Evolutionary conservation across 1,140 invertebrate species (phyloP).

Genomic region (Eurosta solidaginis): DNA sequence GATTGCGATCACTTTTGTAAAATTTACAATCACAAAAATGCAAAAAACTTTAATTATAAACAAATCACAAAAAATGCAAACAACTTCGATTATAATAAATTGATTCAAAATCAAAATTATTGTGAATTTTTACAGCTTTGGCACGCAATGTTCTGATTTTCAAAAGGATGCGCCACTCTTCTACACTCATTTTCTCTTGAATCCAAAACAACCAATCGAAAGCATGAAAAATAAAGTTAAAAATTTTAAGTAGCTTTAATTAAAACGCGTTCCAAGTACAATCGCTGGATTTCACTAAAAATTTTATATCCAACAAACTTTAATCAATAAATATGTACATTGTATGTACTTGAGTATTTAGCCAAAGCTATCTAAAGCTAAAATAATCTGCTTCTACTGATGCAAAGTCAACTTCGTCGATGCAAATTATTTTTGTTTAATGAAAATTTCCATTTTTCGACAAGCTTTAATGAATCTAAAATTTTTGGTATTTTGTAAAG

Average conservation of each 20-base stretch:
- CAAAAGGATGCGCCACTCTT: too few relatives aligned
- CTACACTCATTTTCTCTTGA: too few relatives aligned
- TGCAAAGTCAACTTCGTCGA: not conserved
- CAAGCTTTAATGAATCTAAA: not conserved
- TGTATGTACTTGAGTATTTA: not conserved
- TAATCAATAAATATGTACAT: too few relatives aligned
- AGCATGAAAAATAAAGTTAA: not conserved
- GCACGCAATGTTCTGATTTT: too few relatives aligned
- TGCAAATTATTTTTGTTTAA: not conserved
- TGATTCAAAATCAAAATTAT: too few relatives aligned
- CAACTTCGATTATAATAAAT: too few relatives aligned
- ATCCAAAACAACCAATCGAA: too few relatives aligned
- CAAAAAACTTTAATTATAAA: too few relatives aligned
- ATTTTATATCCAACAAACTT: not conserved
- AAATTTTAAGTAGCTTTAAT: not conserved
- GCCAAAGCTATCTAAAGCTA: not conserved
- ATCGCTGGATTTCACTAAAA: not conserved
- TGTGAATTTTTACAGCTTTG: too few relatives aligned
- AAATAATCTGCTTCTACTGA: not conserved
- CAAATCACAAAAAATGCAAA: too few relatives aligned
- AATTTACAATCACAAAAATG: too few relatives aligned
- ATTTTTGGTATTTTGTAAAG: not conserved
- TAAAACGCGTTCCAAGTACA: not conserved
- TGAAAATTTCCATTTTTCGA: not conserved
- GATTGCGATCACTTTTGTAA: too few relatives aligned